Evolutionary conservation across 2,113 vertebrate genomes (phyloP), one percentile per base, ranked within the genome.

Genomic region (Halichoerus grypus): DNA sequence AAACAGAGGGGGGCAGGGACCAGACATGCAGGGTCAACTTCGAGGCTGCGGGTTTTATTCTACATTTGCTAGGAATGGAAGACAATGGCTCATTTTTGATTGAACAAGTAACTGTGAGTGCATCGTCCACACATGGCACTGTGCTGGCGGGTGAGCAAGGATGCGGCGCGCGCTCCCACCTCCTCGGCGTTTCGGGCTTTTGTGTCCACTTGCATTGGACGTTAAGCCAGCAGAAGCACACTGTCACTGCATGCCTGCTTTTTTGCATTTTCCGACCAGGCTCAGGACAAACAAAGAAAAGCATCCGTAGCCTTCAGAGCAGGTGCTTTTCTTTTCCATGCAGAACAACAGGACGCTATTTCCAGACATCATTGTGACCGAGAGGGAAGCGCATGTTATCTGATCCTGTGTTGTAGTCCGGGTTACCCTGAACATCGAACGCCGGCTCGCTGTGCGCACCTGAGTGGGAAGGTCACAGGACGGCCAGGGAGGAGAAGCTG

Each of bases 141-240:
- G 11, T 4, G 5, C 36, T 12, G 72, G 80, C 7, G 39, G 6
- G 1, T 4, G 2, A 46, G 91, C 4, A 4, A 26, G 51, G 24
- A 7, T 3, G 31, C 2, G 10, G n/a, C 0, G 0, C 26, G 3
- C 0, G 1, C 3, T 2, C 67, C 74, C 5, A 1, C 39, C 46
- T 31, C 31, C 10, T 0, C 0, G 0, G 31, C 16, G 4, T n/a
- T 55, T 1, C 0, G 15, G 42, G 46, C 67, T 19, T 28, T 19
- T 26, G 12, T 8, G 22, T 39, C 36, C 49, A 21, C 61, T 61
- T 22, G 10, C 3, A 0, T 24, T 10, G 39, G 42, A 69, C 7
- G 0, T 79, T 13, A 53, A 86, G 83, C 59, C 79, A 28, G 36
- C 4, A 1, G 33, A 4, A 26, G 28, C 36, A 18, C 77, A 1